Conservation (phyloP, 2,113 vertebrate species). For the Brachirus orientalis region DNA sequence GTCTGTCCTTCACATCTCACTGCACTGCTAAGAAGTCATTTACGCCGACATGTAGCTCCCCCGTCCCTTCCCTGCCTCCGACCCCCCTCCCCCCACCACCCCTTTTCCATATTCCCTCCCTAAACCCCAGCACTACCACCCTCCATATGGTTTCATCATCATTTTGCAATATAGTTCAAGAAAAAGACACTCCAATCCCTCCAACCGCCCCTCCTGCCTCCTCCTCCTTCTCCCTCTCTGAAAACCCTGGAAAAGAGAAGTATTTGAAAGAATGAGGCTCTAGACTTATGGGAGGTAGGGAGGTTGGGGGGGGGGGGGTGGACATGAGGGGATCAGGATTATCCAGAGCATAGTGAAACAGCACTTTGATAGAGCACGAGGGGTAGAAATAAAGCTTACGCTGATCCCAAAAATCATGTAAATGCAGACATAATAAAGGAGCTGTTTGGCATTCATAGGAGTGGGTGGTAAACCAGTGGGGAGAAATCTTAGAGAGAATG, state of each 20-base stretch:
- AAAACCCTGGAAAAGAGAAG: slow-evolving; percentile 51
- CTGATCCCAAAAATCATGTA: slow-evolving; percentile 75
- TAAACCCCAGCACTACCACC: slow-evolving; percentile 46
- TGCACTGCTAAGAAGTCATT: slow-evolving; percentile 86
- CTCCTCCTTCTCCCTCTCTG: slow-evolving; percentile 4
- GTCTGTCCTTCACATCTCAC: slow-evolving; percentile 86
- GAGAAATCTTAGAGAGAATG: slow-evolving; percentile 65
- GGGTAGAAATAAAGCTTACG: slow-evolving; percentile 67
- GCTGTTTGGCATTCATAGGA: slow-evolving; percentile 80
- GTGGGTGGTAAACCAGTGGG: slow-evolving; percentile 72
- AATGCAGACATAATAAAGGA: slow-evolving; percentile 79
- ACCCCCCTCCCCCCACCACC: slow-evolving; percentile 3
- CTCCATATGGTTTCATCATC: slow-evolving; percentile 83
- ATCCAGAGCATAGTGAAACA: slow-evolving; percentile 80
- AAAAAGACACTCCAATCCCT: slow-evolving; percentile 45
- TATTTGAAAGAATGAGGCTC: slow-evolving; percentile 55
- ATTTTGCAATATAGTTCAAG: slow-evolving; percentile 56
- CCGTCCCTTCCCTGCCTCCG: slow-evolving; percentile 3
- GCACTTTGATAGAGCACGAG: slow-evolving; percentile 75
- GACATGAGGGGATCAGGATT: slow-evolving; percentile 63
- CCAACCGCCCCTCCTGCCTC: not conserved
- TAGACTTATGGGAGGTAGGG: slow-evolving; percentile 22
- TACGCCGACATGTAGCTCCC: slow-evolving; percentile 61
- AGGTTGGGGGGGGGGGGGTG: no score
- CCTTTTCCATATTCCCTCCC: slow-evolving; percentile 32